These are phyloP conservation scores for Xiphophorus maculatus DNA, from an alignment of 2,113 vertebrate genomes.

Conservation along the genomic window DNA sequence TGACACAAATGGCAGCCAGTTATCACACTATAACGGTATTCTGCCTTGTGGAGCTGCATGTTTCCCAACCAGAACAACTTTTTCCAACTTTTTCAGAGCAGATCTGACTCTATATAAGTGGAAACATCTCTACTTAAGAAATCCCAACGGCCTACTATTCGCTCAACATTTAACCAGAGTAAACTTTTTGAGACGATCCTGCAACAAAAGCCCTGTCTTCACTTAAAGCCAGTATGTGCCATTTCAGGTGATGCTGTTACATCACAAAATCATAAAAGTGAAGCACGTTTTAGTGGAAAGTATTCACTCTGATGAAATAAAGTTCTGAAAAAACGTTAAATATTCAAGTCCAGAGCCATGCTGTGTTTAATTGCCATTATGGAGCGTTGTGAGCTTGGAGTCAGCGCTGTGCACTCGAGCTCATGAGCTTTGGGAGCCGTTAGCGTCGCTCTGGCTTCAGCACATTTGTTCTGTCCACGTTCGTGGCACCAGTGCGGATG, in stretches of 20 bases:
- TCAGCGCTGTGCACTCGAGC: not conserved
- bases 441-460: not conserved
- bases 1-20: not conserved
- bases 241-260: not conserved
- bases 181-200: not conserved
- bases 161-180: not conserved
- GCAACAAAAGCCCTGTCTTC: not conserved
- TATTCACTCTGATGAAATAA: not conserved
- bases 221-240: too few relatives aligned
- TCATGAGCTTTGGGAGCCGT: not conserved
- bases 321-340: not conserved
- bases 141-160: not conserved
- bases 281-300: not conserved
- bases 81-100: not conserved
- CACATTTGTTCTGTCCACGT: not conserved
- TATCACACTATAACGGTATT: not conserved
- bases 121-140: not conserved
- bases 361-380: slow-evolving; percentile 47
- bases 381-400: slow-evolving; percentile 13
- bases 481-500: slow-evolving; percentile 1
- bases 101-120: not conserved
- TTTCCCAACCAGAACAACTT: not conserved
- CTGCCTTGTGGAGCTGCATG: not conserved
- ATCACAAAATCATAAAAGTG: slow-evolving; percentile 4
- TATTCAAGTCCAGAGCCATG: not conserved